Conservation (phyloP, 2,888 invertebrate genomes). For the Plebejus anna region DNA sequence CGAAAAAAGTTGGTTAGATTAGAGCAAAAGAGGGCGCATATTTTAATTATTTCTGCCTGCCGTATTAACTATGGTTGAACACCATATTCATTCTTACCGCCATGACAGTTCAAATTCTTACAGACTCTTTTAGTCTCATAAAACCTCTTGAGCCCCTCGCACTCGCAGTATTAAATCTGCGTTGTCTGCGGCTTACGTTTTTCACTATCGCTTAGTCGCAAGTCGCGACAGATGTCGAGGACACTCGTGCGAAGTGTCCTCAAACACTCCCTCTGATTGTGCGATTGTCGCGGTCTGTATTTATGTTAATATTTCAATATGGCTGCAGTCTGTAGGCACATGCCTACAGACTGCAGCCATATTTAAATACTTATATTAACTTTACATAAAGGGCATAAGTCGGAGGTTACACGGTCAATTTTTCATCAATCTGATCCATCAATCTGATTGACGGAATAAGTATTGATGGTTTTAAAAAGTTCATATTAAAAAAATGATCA, state of each 20-base stretch:
- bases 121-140: conserved; percentile 13
- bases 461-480: too few species aligned
- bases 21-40: too few species aligned
- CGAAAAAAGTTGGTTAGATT: too few species aligned
- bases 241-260: conserved; percentile 55
- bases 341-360: not conserved
- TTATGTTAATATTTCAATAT: conserved; percentile 13
- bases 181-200: conserved; percentile 34
- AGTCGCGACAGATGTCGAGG: conserved; percentile 66
- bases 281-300: conserved; percentile 28
- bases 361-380: too few species aligned
- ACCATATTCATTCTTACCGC: not conserved
- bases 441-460: too few species aligned
- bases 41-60: too few species aligned
- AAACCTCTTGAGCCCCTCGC: conserved; percentile 29
- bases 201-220: conserved; percentile 41
- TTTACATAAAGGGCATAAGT: not conserved
- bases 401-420: too few species aligned
- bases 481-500: too few species aligned
- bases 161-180: conserved; percentile 21
- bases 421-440: too few species aligned
- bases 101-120: not conserved
- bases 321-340: not conserved
- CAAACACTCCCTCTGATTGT: conserved; percentile 44
- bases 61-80: too few species aligned